These are phyloP conservation scores for Dicrostonyx torquatus DNA, from an alignment of 2,797 vertebrate genomes.

Conservation along the genomic window DNA sequence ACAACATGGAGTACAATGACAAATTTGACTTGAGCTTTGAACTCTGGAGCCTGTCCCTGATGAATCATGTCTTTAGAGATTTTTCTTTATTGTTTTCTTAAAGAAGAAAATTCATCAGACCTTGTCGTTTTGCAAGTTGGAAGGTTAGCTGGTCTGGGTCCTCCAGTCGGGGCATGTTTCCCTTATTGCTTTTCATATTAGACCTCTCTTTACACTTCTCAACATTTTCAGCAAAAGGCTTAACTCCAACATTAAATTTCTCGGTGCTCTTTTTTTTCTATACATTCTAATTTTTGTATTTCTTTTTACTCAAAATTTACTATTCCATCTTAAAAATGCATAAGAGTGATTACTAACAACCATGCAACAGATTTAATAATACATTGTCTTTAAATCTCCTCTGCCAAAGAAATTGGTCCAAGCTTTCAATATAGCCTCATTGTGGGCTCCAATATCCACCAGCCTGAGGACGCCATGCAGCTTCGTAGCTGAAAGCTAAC, in stretches of 20 bases:
- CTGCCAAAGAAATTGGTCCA: not conserved
- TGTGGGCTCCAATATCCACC: too few species aligned
- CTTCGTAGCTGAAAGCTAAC: too few species aligned
- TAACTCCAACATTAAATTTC: not conserved
- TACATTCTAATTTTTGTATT: not conserved
- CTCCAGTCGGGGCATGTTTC: not conserved
- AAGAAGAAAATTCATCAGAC: too few species aligned
- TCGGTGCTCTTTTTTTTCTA: too few species aligned
- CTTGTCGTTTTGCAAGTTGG: not conserved
- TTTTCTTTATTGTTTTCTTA: not conserved
- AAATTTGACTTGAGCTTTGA: not conserved
- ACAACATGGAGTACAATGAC: not conserved
- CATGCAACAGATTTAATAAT: not conserved
- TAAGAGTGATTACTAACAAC: not conserved
- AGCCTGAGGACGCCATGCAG: too few species aligned
- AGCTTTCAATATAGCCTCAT: not conserved
- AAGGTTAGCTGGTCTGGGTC: not conserved
- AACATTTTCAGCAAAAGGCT: not conserved
- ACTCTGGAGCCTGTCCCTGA: not conserved
- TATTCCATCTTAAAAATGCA: not conserved
- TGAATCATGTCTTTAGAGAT: too few species aligned
- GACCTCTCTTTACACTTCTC: not conserved
- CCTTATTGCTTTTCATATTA: not conserved
- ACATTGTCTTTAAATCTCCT: not conserved
- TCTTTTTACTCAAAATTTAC: not conserved